A percentile compares a stretch with the other conserved stretches of the same genome.
Conservation (phyloP, 23 tunicate species). For the Halocynthia aurantium region DNA sequence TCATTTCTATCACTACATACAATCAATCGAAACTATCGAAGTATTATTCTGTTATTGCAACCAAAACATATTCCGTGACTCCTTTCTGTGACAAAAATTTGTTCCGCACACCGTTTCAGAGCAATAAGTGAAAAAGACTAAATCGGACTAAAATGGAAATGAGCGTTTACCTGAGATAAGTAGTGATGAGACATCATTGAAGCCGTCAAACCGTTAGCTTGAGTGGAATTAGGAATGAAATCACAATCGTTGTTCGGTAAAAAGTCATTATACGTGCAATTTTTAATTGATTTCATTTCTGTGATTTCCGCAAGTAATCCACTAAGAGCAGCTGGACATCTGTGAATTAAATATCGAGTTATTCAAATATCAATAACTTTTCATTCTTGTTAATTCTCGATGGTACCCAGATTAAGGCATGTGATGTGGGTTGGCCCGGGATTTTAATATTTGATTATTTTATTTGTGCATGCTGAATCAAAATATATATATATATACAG, state of each 20-base stretch:
- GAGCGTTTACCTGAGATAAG: conserved; percentile 2
- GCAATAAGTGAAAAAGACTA: no score
- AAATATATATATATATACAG: background rate
- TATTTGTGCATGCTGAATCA: background rate
- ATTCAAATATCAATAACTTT: no score
- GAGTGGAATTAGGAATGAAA: conserved; percentile 30
- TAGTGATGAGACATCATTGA: conserved; percentile 45
- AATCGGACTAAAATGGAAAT: background rate
- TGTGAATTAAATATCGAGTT: background rate
- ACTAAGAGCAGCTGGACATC: conserved; percentile 27
- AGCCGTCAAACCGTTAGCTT: conserved; percentile 12
- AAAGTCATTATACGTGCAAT: no score
- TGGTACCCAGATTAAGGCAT: no score
- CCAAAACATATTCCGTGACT: no score
- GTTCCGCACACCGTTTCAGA: no score
- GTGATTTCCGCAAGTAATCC: conserved; percentile 17
- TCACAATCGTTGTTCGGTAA: conserved; percentile 16
- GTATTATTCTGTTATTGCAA: no score
- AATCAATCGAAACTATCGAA: no score
- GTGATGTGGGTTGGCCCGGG: background rate
- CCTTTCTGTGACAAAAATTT: no score
- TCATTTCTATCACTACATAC: no score
- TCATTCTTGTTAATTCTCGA: no score
- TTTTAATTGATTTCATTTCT: conserved; percentile 30
- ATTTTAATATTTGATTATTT: background rate